A percentile compares a stretch with the other conserved stretches of the same genome.
Conservation (phyloP, 2,113 vertebrate species). For the Sapayoa aenigma region DNA sequence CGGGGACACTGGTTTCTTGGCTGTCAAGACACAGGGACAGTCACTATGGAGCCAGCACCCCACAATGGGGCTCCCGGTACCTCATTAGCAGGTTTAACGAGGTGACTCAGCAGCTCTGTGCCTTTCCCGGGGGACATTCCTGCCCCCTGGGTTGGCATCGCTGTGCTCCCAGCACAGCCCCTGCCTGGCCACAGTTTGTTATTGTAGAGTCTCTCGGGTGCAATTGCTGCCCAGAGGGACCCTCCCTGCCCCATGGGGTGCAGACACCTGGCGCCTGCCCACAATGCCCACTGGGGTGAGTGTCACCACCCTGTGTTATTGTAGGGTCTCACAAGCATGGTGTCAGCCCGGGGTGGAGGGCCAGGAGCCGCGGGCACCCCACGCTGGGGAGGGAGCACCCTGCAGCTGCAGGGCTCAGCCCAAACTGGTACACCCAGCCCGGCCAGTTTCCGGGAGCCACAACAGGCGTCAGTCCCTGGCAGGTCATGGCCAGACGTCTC, state of each 20-base stretch:
- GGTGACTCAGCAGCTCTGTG: background rate
- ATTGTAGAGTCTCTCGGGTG: background rate
- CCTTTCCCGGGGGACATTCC: background rate
- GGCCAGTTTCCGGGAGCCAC: background rate
- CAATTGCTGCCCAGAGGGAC: background rate
- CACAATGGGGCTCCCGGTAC: background rate
- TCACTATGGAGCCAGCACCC: background rate
- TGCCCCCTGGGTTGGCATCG: background rate
- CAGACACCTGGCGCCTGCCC: background rate
- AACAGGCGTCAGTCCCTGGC: background rate
- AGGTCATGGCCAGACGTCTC: background rate
- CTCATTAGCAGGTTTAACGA: constrained; percentile 19
- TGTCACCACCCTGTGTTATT: background rate
- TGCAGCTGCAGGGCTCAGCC: background rate
- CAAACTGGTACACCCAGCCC: constrained; percentile 41
- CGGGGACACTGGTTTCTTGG: constrained; percentile 85
- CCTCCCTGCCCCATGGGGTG: background rate
- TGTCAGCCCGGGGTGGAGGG: background rate
- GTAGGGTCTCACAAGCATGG: background rate
- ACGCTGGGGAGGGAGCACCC: background rate
- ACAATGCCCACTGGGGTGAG: rapidly evolving
- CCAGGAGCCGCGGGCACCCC: background rate
- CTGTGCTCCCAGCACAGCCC: background rate
- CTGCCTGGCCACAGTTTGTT: background rate
- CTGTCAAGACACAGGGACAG: constrained; percentile 47